Evolutionary conservation across 2,113 vertebrate species (phyloP), one percentile per base, ranked within the genome.

Genomic region (Nanger granti): DNA sequence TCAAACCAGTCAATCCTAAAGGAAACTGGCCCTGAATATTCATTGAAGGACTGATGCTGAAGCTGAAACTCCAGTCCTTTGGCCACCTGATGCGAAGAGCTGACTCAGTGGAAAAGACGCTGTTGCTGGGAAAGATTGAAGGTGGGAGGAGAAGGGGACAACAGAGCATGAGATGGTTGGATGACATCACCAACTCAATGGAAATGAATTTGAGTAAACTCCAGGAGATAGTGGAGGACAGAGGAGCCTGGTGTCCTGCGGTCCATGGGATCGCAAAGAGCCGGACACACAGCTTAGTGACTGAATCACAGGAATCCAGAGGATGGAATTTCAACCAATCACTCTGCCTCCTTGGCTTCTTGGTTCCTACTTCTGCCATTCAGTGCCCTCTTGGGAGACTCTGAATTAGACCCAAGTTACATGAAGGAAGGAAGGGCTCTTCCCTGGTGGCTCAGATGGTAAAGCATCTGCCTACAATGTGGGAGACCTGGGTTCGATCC

Each of bases 251-350:
- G 69, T 3, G 2, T 41, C 5, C n/a, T 24, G 5, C 1, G 12
- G 69, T 73, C 10, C 20, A 12, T 12, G 20, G 20, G 20, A 10
- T 76, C 22, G 0, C 69, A 76, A 26, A 41, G 37, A 76, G 37
- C 5, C 3, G 69, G 69, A 24, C 10, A 13, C 37, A 76, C n/a
- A 76, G 5, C 69, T 41, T 76, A 76, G 69, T 26, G 37, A 24
- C 69, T 24, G n/a, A 41, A 13, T 20, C 24, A 13, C 20, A 41
- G 69, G 80, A n/a, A 18, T 5, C 60, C 14, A 44, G 64, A 5
- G 4, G 11, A 4, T 28, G 87, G 80, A 9, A 12, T 79, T 31
- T 64, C 44, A 37, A 31, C 29, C 4, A 10, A 8, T 37, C 31
- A 31, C 26, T 28, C 34, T 47, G 17, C 24, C 57, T 20, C 44